A percentile compares a stretch with the other conserved stretches of the same genome.
These are phyloP conservation scores for Zelleria hepariella DNA, from an alignment of 2,888 invertebrate genomes.

Conservation along the genomic window DNA sequence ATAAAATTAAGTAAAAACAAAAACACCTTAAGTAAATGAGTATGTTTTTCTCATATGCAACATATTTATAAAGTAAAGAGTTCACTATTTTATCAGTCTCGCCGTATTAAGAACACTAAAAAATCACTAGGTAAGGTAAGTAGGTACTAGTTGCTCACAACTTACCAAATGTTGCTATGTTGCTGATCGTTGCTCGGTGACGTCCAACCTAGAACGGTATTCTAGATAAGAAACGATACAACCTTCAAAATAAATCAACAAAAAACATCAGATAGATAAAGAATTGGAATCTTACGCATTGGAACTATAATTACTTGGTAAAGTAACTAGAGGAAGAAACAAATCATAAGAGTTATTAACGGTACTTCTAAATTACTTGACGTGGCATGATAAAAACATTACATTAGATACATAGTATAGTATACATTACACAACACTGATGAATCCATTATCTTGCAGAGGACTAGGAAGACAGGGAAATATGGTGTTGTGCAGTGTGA, in stretches of 20 bases:
- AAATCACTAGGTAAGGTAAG: constrained; percentile 48
- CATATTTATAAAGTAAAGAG: neutral
- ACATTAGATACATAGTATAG: constrained; percentile 10
- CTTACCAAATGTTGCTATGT: constrained; percentile 46
- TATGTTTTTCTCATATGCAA: neutral
- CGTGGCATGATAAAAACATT: neutral
- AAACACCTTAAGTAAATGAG: neutral
- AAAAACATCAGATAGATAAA: no score
- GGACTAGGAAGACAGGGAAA: constrained; percentile 16
- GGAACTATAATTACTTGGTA: no score
- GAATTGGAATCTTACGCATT: neutral
- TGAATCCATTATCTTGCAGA: constrained; percentile 34
- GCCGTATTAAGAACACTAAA: constrained; percentile 29
- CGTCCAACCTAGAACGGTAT: neutral
- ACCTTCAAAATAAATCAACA: neutral
- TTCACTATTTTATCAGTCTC: constrained; percentile 2
- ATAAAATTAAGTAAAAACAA: neutral
- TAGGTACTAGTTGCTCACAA: constrained; percentile 45
- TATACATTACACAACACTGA: constrained; percentile 63
- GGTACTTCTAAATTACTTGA: no score
- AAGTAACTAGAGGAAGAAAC: no score
- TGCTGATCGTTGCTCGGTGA: neutral
- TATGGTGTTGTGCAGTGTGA: constrained; percentile 16
- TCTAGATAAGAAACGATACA: neutral
- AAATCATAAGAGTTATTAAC: no score